Base-by-base conservation (phyloP, 2,888 invertebrate genomes). In the Conus canariensis region DNA sequence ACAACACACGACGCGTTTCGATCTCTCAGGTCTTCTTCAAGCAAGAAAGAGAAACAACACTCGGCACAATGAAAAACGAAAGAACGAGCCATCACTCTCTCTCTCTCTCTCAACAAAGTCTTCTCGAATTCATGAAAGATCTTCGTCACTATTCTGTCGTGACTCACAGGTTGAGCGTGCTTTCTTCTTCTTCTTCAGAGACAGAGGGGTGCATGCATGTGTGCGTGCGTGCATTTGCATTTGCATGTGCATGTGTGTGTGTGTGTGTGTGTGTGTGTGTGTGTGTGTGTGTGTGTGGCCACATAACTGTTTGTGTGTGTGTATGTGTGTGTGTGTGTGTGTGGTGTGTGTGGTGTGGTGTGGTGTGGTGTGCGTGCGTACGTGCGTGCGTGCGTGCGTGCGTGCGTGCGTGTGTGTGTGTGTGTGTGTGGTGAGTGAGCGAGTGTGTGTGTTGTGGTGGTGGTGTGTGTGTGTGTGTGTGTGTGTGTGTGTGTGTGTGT, bases 201-300 rank as follows among this genome's bases (percentile, higher is more conserved):
- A n/a, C n/a, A n/a, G n/a, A n/a, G n/a, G n/a, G n/a, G n/a, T 60
- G 60, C 14, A 14, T 60, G 77, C 25, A 25, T 82, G 80, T 82
- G 16, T 82, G 45, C 56, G 56, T 82, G 56, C 56, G 14, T 82
- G 80, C 14, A 22, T 70, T 9, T 70, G n/a, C 19, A 19, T 70
- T 6, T 70, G 70, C 19, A 10, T 16, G 70, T 70, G n/a, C 19
- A n/a, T 30, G 77, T 77, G 10, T 25, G 77, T 77, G 30, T 25
- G 77, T 77, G 77, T 77, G 77, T 30, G 77, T 77, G 77, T 25
- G 25, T 30, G 30, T 77, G 77, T 25, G 77, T 77, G 77, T 30
- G 77, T 77, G 30, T 77, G 77, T 77, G 77, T 77, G 25, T 77
- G n/a, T n/a, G n/a, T n/a, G n/a, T n/a, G n/a, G n/a, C n/a, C n/a